Evolutionary conservation across 2,113 vertebrate genomes (phyloP), one percentile per base, ranked within the genome.

Genomic region (Pituophis catenifer): DNA sequence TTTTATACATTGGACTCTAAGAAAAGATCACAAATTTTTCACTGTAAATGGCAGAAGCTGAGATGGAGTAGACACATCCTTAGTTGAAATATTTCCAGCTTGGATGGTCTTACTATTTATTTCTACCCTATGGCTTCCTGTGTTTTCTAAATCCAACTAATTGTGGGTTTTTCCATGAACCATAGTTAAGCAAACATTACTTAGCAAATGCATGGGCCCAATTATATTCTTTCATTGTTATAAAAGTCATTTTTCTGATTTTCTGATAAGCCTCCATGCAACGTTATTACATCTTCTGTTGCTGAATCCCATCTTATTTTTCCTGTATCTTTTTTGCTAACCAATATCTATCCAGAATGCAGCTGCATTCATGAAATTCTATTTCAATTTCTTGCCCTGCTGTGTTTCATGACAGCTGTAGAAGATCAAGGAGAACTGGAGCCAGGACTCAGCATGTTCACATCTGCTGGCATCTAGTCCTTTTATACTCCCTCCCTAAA

Each of bases 361-460:
- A 90, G 38, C 58, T 52, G 75, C 26, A 81, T 90, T 54, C 38
- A 54, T 54, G 48, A 90, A 90, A 26, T 54, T 21, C 13, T 44
- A 50, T 93, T 87, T 93, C 50, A 53, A 85, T 65, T 93, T 65
- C n/a, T 13, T 53, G 38, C 87, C 92, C 92, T 87, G 75, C 92
- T 90, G 92, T 50, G 62, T 93, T 90, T n/a, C 48, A 90, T 86
- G 75, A 89, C 54, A 52, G 21, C 86, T 93, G 57, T 33, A 70
- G 86, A 50, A 62, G 89, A 90, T 53, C 54, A 90, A 90, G 89
- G 89, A 24, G 24, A n/a, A 93, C 3, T 21, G 21, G 26, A 86
- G 89, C 92, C 89, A 86, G 89, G n/a, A 93, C 54, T 44, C 92
- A 93, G 92, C 81, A 87, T 90, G 81, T 50, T 65, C 44, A 86